Percentiles rank a stretch among this genome's conserved stretches.
phyloP scores from a whole-genome alignment of 2,888 invertebrate species.

The Theristus sp. region DNA sequence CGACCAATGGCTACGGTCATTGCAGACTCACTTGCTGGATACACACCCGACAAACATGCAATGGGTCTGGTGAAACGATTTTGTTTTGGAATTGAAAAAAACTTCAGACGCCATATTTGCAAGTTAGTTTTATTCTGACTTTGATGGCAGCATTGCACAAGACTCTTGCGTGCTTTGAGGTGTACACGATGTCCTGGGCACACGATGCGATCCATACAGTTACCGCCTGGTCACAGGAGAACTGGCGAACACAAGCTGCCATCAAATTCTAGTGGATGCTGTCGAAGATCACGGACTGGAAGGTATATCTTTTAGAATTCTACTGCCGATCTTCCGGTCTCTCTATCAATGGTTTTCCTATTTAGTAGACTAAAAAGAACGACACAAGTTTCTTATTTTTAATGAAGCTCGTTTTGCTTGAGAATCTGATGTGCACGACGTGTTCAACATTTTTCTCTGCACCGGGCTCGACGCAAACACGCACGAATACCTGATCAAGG shows the following conservation, averaged over 20 bases:
- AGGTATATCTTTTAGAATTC: too few relatives aligned
- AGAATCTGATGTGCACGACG: conserved; percentile 1
- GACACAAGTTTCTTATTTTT: too few relatives aligned
- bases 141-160: too few relatives aligned
- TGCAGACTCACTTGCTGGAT: neutral
- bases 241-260: neutral
- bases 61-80: too few relatives aligned
- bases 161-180: too few relatives aligned
- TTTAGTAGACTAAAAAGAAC: too few relatives aligned
- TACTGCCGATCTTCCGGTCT: too few relatives aligned
- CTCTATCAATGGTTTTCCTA: too few relatives aligned
- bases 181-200: conserved; percentile 1
- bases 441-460: conserved; percentile 4
- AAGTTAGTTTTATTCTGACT: too few relatives aligned
- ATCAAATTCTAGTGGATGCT: neutral
- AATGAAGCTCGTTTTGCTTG: neutral
- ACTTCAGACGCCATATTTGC: too few relatives aligned
- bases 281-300: neutral
- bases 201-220: conserved; percentile 1
- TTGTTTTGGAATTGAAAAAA: too few relatives aligned
- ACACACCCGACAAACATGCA: conserved; percentile 1
- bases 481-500: conserved; percentile 4
- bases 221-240: neutral
- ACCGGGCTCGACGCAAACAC: neutral
- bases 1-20: neutral